phyloP scores from a whole-genome alignment of 2,797 vertebrate species.

The Fundulus diaphanus region DNA sequence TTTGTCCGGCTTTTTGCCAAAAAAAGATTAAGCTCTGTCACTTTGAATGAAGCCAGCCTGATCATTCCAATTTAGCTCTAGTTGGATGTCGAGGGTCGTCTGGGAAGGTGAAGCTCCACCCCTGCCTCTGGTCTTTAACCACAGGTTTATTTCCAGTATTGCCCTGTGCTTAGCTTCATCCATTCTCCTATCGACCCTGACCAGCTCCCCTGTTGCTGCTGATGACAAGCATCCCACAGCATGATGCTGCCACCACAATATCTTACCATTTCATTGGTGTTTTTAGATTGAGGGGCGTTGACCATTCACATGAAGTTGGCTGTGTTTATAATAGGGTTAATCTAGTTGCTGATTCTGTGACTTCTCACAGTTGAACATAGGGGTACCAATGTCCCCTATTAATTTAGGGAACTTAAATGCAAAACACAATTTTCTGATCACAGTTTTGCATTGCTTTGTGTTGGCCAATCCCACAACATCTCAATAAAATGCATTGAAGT shows the following conservation, averaged over 20 bases:
- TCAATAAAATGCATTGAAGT: background rate
- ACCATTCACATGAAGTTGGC: no score
- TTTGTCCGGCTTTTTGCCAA: no score
- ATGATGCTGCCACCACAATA: background rate
- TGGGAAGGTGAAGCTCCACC: no score
- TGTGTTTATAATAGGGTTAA: background rate
- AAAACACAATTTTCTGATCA: background rate
- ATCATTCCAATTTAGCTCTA: background rate
- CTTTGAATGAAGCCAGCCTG: background rate
- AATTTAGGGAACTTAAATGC: background rate
- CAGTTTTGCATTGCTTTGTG: no score
- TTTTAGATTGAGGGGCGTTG: background rate
- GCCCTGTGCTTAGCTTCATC: no score
- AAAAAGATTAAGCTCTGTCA: no score
- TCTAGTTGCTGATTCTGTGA: background rate
- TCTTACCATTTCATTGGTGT: background rate
- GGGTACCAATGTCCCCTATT: background rate
- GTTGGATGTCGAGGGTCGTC: background rate
- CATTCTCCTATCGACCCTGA: background rate
- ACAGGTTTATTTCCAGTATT: no score
- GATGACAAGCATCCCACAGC: background rate
- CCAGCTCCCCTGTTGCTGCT: background rate
- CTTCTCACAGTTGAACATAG: background rate
- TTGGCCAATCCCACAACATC: background rate
- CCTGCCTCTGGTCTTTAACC: no score